These are phyloP conservation scores for Gymnosoma rotundatum DNA, from an alignment of 2,888 invertebrate genomes.

Conservation along the genomic window DNA sequence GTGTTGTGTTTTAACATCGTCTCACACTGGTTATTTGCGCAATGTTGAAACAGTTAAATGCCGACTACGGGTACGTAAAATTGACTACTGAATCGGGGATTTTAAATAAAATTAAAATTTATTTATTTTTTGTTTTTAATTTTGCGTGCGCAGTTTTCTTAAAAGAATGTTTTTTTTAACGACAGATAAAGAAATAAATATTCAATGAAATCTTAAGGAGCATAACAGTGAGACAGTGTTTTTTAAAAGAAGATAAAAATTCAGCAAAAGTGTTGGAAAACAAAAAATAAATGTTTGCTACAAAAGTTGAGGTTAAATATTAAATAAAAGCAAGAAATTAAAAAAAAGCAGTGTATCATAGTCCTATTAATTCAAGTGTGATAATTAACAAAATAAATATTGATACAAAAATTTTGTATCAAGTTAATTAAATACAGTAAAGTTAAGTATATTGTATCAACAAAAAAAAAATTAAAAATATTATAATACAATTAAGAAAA, in stretches of 20 bases:
- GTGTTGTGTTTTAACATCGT: conserved; percentile 60
- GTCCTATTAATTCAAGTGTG: conserved; percentile 20
- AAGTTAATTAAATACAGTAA: background rate
- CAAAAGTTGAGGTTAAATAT: conserved; percentile 47
- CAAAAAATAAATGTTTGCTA: background rate
- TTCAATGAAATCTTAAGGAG: background rate
- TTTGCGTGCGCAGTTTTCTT: conserved; percentile 61
- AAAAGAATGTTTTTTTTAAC: background rate
- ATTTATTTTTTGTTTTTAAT: background rate
- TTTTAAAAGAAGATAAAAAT: background rate
- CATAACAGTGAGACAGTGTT: background rate
- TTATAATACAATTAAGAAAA: conserved; percentile 16
- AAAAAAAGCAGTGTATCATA: background rate
- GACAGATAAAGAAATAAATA: background rate
- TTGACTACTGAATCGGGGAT: conserved; percentile 57
- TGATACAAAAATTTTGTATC: conserved; percentile 17
- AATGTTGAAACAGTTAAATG: conserved; percentile 68
- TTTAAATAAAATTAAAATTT: conserved; percentile 15
- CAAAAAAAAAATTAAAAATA: conserved; percentile 18
- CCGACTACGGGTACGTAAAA: conserved; percentile 61
- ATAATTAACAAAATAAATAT: conserved; percentile 46
- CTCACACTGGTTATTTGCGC: conserved; percentile 64
- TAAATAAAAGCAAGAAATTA: background rate
- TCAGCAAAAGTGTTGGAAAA: background rate
- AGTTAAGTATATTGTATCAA: conserved; percentile 2